phyloP scores from a whole-genome alignment of 1,140 invertebrate genomes.

The Planococcus citri region DNA sequence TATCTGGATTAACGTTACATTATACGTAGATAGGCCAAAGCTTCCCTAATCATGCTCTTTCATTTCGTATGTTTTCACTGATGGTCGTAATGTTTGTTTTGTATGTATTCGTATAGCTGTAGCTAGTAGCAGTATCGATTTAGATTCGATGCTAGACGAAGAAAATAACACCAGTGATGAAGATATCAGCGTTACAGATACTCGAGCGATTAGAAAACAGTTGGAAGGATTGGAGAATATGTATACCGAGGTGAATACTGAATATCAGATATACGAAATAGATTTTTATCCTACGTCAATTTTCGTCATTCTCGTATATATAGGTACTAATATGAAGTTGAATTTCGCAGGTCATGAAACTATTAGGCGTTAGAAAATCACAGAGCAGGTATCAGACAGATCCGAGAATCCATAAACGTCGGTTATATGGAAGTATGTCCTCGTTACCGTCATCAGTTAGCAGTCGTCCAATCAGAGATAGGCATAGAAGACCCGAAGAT shows the following conservation, averaged over 20 bases:
- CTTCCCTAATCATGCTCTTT: too few species aligned
- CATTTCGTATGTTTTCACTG: too few species aligned
- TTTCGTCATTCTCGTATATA: too few species aligned
- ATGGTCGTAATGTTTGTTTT: too few species aligned
- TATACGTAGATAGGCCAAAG: too few species aligned
- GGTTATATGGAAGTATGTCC: constrained; percentile 61
- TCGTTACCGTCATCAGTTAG: constrained; percentile 71
- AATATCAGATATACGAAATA: too few species aligned
- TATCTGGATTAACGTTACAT: too few species aligned
- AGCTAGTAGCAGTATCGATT: constrained; percentile 44
- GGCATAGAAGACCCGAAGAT: constrained; percentile 43
- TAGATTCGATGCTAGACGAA: constrained; percentile 66
- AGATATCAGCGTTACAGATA: constrained; percentile 48
- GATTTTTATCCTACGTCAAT: too few species aligned
- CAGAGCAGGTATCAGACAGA: constrained; percentile 43
- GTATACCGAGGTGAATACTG: constrained; percentile 67
- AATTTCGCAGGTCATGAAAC: constrained; percentile 70
- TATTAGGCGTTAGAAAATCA: constrained; percentile 55
- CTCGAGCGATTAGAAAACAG: constrained; percentile 58
- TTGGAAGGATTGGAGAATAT: constrained; percentile 75
- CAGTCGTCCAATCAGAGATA: constrained; percentile 49
- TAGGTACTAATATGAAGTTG: too few species aligned
- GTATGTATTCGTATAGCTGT: too few species aligned
- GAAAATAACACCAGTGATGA: constrained; percentile 48
- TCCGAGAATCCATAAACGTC: constrained; percentile 43